Evolutionary conservation across 2,113 vertebrate genomes (phyloP).

Genomic region (Mus musculus): DNA sequence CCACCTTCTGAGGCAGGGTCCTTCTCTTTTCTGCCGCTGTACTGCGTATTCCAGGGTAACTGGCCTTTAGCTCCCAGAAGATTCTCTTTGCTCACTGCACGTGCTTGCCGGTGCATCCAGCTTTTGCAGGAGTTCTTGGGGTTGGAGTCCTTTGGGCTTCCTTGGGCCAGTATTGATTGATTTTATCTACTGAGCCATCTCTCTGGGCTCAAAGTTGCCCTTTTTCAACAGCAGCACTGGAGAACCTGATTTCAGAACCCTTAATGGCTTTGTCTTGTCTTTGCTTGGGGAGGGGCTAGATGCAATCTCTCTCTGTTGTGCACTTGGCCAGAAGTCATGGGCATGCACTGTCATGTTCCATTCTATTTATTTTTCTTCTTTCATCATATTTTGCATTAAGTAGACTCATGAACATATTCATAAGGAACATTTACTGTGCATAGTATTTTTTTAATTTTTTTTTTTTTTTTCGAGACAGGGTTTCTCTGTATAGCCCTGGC

Average conservation of each 20-base stretch:
- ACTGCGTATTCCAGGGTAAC: too few species aligned
- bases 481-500: too few species aligned
- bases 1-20: not conserved
- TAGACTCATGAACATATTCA: constrained; percentile 55
- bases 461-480: too few species aligned
- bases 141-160: not conserved
- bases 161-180: too few species aligned
- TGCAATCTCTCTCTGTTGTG: not conserved
- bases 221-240: not conserved
- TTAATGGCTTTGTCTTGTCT: not conserved
- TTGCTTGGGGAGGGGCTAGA: constrained; percentile 1
- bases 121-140: not conserved
- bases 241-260: constrained; percentile 16
- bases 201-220: not conserved
- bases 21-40: not conserved
- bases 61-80: not conserved
- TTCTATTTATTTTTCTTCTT: constrained; percentile 40
- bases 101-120: not conserved
- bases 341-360: not conserved
- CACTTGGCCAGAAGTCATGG: constrained; percentile 13
- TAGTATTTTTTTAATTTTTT: not conserved
- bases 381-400: not conserved
- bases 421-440: constrained; percentile 23
- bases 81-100: not conserved
- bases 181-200: not conserved